A percentile compares a stretch with the other conserved stretches of the same genome.
Conservation (phyloP, 2,113 vertebrate species). For the Dicaeum eximium region DNA sequence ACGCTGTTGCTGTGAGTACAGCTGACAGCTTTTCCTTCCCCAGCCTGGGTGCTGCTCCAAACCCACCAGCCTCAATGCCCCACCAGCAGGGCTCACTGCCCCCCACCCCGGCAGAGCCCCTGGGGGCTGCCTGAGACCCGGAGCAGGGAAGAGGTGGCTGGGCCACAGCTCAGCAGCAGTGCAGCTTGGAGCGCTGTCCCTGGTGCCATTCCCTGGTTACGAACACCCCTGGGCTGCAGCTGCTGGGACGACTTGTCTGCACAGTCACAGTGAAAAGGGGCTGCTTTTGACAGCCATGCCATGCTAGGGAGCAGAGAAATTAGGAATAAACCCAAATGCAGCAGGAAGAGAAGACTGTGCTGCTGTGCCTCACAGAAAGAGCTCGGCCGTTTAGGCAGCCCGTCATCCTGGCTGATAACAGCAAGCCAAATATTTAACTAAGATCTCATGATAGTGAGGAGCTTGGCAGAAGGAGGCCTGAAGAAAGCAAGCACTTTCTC, state of each 20-base stretch:
- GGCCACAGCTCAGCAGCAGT: neutral
- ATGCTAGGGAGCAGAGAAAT: neutral
- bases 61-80: neutral
- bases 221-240: neutral
- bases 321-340: neutral
- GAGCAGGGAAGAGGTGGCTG: neutral
- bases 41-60: neutral
- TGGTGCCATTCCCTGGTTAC: neutral
- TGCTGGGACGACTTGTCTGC: accelerated
- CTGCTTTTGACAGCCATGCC: accelerated
- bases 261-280: accelerated
- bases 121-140: neutral
- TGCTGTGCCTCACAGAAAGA: neutral
- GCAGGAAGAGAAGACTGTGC: neutral
- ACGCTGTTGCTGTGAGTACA: accelerated
- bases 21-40: neutral
- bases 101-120: accelerated
- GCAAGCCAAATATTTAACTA: slow-evolving; percentile 37
- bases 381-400: neutral
- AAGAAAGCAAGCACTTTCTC: neutral
- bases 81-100: neutral
- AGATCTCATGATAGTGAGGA: neutral
- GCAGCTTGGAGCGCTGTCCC: neutral
- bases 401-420: neutral
- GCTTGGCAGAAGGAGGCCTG: neutral